phyloP scores from a whole-genome alignment of 1,140 invertebrate genomes.

The Danaus melanippus region DNA sequence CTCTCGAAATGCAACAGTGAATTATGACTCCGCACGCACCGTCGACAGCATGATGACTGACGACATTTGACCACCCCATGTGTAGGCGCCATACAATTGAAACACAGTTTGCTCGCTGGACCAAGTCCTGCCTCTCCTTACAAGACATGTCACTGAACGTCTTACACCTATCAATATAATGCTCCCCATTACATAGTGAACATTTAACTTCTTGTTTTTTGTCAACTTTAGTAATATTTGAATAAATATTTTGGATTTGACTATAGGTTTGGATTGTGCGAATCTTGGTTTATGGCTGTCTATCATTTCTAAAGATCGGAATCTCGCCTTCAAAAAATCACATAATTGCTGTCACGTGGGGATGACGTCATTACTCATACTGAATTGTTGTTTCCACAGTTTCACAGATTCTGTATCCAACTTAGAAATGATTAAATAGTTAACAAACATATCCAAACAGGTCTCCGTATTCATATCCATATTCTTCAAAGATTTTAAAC shows the following conservation, averaged over 20 bases:
- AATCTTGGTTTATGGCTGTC: constrained; percentile 12
- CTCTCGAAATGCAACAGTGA: constrained; percentile 5
- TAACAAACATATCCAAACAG: constrained; percentile 20
- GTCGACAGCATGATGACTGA: no score
- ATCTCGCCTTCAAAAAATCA: constrained; percentile 26
- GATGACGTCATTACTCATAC: constrained; percentile 12
- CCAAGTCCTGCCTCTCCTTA: constrained; percentile 24
- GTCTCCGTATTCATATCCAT: constrained; percentile 9
- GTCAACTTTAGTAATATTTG: constrained; percentile 1
- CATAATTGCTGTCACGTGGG: constrained; percentile 18
- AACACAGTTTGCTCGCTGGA: constrained; percentile 29
- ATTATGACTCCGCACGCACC: constrained; percentile 4
- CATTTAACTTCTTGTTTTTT: constrained; percentile 11
- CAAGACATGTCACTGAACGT: constrained; percentile 22
- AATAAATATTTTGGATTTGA: constrained; percentile 9
- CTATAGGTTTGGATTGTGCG: not conserved
- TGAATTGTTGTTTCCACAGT: constrained; percentile 24
- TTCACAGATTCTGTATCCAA: constrained; percentile 23
- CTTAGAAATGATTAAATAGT: constrained; percentile 25
- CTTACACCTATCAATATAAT: no score
- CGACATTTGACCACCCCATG: constrained; percentile 24
- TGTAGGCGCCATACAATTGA: constrained; percentile 28
- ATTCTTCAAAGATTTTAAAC: constrained; percentile 22
- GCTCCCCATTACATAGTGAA: constrained; percentile 29
- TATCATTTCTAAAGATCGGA: constrained; percentile 27